These are phyloP conservation scores for Potamarius usumacintae DNA, from an alignment of 2,113 vertebrate genomes.

Conservation along the genomic window DNA sequence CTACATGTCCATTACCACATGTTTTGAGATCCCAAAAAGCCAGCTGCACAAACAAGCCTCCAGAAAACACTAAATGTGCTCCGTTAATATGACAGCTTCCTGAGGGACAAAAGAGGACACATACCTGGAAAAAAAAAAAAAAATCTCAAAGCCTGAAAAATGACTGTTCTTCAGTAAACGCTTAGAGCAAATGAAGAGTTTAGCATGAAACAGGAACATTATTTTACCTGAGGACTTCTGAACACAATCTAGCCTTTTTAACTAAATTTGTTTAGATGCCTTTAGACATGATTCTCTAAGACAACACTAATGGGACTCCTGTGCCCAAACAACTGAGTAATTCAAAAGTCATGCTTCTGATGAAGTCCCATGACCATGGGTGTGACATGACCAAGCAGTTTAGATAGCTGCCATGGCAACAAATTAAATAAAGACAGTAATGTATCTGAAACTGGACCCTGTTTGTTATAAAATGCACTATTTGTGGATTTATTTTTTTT, in stretches of 20 bases:
- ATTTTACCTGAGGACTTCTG: not conserved
- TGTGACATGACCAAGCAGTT: slow-evolving; percentile 4
- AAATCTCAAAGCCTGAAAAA: not conserved
- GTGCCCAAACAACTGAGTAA: slow-evolving; percentile 18
- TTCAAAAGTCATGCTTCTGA: not conserved
- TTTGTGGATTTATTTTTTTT: not conserved
- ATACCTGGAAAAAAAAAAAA: not conserved
- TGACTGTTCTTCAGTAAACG: not conserved
- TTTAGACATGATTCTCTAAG: not conserved
- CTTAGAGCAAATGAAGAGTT: slow-evolving; percentile 9
- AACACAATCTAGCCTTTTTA: not conserved
- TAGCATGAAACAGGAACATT: not conserved
- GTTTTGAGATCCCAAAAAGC: slow-evolving; percentile 6
- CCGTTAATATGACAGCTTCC: slow-evolving; percentile 7
- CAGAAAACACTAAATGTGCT: slow-evolving; percentile 34
- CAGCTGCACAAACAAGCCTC: slow-evolving; percentile 50
- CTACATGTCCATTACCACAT: slow-evolving; percentile 24
- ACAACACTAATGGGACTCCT: not conserved
- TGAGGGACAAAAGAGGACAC: slow-evolving; percentile 3
- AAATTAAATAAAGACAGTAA: slow-evolving; percentile 2
- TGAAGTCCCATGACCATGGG: not conserved
- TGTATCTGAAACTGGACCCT: not conserved
- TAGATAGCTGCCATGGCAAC: slow-evolving; percentile 29
- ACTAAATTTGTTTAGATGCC: not conserved
- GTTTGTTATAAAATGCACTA: not conserved